phyloP scores from a whole-genome alignment of 2,797 vertebrate species.

The Enoplosus armatus region DNA sequence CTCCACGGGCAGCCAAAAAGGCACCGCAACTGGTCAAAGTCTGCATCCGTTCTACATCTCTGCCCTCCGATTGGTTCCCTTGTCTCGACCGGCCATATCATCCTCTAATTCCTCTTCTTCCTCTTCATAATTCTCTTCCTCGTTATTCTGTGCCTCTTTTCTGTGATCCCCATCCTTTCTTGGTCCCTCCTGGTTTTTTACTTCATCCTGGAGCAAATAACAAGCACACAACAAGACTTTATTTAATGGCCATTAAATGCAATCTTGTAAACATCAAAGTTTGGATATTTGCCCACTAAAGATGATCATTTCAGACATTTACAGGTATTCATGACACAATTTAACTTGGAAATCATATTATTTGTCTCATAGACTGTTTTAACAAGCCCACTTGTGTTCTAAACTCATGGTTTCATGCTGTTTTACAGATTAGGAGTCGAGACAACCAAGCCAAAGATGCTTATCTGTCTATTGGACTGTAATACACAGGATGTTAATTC shows the following conservation, averaged over 20 bases:
- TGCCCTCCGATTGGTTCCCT: slow-evolving; percentile 87
- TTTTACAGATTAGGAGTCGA: not conserved
- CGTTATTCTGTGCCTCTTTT: slow-evolving; percentile 80
- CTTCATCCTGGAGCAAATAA: slow-evolving; percentile 72
- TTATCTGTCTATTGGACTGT: not conserved
- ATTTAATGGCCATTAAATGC: not conserved
- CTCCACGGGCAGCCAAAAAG: slow-evolving; percentile 39
- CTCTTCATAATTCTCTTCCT: slow-evolving; percentile 91
- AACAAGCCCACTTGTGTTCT: no score
- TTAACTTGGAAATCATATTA: not conserved
- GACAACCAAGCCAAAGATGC: not conserved
- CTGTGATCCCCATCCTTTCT: slow-evolving; percentile 81
- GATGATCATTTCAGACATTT: not conserved
- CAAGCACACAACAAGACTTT: not conserved
- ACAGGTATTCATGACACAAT: not conserved
- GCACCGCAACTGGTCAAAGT: slow-evolving; percentile 53
- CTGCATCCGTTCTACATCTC: slow-evolving; percentile 89
- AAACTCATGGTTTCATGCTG: no score
- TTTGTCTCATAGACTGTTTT: not conserved
- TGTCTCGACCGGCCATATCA: slow-evolving; percentile 77
- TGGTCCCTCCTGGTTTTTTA: slow-evolving; percentile 72
- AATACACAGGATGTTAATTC: not conserved
- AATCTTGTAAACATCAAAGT: no score
- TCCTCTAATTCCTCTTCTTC: slow-evolving; percentile 90
- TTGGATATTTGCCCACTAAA: not conserved